These are phyloP conservation scores for Mobula hypostoma DNA, from an alignment of 2,113 vertebrate genomes.

Conservation along the genomic window DNA sequence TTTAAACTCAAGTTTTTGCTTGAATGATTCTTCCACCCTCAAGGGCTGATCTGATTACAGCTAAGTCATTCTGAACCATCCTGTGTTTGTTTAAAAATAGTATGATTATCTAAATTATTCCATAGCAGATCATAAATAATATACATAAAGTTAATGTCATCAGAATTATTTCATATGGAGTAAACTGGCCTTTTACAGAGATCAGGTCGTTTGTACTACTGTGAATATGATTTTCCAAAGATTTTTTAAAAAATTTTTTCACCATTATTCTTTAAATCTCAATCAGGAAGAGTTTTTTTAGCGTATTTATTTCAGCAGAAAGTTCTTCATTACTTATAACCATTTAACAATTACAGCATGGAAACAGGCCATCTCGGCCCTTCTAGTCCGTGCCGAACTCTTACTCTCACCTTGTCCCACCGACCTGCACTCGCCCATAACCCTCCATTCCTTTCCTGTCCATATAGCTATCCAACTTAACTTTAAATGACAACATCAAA, in stretches of 20 bases:
- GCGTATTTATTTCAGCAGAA: background rate
- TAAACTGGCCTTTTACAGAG: slow-evolving; percentile 28
- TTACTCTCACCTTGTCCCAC: no score
- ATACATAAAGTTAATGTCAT: background rate
- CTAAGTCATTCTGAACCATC: background rate
- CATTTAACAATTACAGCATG: no score
- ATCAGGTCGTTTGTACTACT: background rate
- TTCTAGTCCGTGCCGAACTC: no score
- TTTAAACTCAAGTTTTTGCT: background rate
- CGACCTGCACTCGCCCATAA: no score
- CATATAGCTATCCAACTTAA: no score
- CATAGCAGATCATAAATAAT: background rate
- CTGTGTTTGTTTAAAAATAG: background rate
- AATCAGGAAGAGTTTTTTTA: background rate
- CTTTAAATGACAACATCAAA: no score
- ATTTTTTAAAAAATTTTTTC: background rate
- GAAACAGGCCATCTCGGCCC: no score
- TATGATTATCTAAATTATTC: background rate
- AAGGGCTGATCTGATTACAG: background rate
- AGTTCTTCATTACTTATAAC: background rate
- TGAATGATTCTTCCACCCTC: background rate
- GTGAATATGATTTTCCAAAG: slow-evolving; percentile 18
- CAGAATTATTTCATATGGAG: background rate
- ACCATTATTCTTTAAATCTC: background rate
- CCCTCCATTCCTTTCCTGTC: no score